phyloP scores from a whole-genome alignment of 2,113 vertebrate species.

The Seriola dumerili region DNA sequence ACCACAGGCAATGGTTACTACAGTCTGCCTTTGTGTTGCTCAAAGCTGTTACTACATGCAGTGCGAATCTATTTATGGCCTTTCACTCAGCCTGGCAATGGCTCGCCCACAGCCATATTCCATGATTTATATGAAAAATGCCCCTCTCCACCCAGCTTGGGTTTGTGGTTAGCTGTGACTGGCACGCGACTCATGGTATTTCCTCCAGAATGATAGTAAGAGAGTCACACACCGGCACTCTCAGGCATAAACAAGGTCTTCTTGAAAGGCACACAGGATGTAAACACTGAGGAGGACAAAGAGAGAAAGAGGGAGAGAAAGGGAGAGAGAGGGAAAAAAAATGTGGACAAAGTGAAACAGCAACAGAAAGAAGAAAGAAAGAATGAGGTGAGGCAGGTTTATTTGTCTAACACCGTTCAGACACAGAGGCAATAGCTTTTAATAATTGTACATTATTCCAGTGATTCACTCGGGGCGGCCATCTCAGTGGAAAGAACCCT shows the following conservation, averaged over 20 bases:
- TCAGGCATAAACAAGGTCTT: conserved; percentile 64
- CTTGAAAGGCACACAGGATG: conserved; percentile 62
- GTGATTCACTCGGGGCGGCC: background rate
- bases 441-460: background rate
- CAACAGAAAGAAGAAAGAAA: conserved; percentile 12
- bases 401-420: conserved; percentile 25
- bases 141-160: conserved; percentile 74
- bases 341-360: conserved; percentile 23
- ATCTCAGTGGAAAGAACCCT: background rate
- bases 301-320: conserved; percentile 13
- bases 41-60: conserved; percentile 72
- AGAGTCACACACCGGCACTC: conserved; percentile 68
- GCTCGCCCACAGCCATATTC: conserved; percentile 76
- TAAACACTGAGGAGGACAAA: conserved; percentile 59
- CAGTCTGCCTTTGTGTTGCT: conserved; percentile 75
- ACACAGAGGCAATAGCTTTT: conserved; percentile 4
- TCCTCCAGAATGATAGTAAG: conserved; percentile 74
- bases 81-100: conserved; percentile 61
- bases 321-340: background rate
- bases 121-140: conserved; percentile 80
- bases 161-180: conserved; percentile 77
- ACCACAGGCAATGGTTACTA: conserved; percentile 59
- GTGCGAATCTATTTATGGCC: conserved; percentile 73
- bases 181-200: conserved; percentile 80
- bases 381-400: conserved; percentile 12